phyloP scores from a whole-genome alignment of 2,888 invertebrate genomes.

The Apotomis turbidana region DNA sequence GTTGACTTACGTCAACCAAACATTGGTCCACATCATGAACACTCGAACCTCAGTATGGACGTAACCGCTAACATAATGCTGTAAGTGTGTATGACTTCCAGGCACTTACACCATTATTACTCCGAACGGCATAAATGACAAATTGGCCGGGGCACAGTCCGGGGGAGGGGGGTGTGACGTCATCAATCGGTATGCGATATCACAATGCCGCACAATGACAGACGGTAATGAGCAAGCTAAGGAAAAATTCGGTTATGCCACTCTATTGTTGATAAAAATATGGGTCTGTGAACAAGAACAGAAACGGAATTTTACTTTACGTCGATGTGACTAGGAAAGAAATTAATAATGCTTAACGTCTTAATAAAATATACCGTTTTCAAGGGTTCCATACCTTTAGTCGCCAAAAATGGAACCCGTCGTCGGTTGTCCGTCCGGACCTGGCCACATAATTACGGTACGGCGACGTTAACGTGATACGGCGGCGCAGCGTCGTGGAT shows the following conservation, averaged over 20 bases:
- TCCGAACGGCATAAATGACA: conserved; percentile 13
- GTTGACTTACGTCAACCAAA: neutral
- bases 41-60: neutral
- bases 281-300: neutral
- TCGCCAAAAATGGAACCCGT: no score
- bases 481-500: no score
- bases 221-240: conserved; percentile 58
- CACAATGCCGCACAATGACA: conserved; percentile 21
- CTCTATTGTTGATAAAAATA: conserved; percentile 15
- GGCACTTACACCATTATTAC: neutral
- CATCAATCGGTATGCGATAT: conserved; percentile 72
- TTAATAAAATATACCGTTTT: no score
- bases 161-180: conserved; percentile 60
- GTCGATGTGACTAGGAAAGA: no score
- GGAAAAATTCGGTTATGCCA: conserved; percentile 48
- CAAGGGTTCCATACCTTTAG: no score
- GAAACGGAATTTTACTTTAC: no score
- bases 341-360: no score
- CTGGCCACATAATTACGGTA: no score
- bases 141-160: conserved; percentile 4
- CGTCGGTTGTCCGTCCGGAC: no score
- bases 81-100: neutral
- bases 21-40: neutral
- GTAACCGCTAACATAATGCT: neutral
- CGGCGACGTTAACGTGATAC: no score